These are phyloP conservation scores for Otis tarda DNA, from an alignment of 2,113 vertebrate species.

Conservation along the genomic window DNA sequence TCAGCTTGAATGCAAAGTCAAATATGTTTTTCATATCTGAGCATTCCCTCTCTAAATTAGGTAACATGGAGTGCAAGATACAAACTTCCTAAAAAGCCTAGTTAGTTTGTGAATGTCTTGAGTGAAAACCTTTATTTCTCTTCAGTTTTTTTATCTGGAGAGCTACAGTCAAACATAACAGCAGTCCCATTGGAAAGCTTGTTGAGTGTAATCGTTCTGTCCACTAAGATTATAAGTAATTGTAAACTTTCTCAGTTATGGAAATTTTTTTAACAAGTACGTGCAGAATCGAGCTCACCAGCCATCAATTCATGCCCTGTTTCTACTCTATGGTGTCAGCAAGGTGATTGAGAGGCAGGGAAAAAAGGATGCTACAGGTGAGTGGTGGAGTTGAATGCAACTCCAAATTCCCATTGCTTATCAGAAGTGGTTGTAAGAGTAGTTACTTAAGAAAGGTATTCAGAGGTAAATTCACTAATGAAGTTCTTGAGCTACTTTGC, in stretches of 20 bases:
- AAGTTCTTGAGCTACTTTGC: constrained; percentile 1
- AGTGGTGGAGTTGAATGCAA: background rate
- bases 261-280: background rate
- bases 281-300: background rate
- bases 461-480: background rate
- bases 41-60: background rate
- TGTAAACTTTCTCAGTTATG: background rate
- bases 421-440: background rate
- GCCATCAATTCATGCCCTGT: background rate
- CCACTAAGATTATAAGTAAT: background rate
- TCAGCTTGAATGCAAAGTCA: background rate
- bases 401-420: background rate
- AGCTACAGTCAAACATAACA: background rate
- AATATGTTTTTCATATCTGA: background rate
- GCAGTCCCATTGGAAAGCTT: background rate
- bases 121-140: background rate
- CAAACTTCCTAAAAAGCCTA: background rate
- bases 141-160: background rate
- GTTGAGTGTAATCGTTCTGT: background rate
- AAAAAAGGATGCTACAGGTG: background rate
- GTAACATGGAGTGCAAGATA: background rate
- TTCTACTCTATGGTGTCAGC: background rate
- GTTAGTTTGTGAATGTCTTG: background rate
- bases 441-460: background rate
- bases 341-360: background rate